Evolutionary conservation across 2,113 vertebrate species (phyloP).

Genomic region (Hippocampus abdominalis): DNA sequence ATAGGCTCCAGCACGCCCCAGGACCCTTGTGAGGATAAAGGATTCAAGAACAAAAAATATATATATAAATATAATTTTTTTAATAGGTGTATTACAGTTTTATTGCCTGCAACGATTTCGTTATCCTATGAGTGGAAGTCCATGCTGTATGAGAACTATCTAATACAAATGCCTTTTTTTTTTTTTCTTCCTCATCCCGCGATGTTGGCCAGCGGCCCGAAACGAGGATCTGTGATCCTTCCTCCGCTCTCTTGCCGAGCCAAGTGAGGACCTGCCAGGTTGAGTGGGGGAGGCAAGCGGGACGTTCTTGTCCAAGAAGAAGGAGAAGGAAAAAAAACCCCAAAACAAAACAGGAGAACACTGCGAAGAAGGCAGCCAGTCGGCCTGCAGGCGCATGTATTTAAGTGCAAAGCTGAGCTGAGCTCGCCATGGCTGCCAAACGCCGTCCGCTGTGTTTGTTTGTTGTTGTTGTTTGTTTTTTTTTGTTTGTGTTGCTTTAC

Average conservation of each 20-base stretch:
- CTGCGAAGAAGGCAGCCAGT: constrained; percentile 40
- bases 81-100: no score
- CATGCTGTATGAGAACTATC: neutral
- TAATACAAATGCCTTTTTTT: neutral
- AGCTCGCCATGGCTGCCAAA: constrained; percentile 17
- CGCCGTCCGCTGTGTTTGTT: constrained; percentile 24
- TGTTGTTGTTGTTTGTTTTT: constrained; percentile 11
- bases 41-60: no score
- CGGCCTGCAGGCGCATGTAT: constrained; percentile 51
- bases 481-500: constrained; percentile 16
- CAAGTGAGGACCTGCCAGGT: constrained; percentile 54
- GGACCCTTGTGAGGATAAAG: no score
- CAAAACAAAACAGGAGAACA: neutral
- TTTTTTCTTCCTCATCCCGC: constrained; percentile 33
- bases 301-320: constrained; percentile 29
- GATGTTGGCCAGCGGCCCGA: constrained; percentile 61
- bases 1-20: no score
- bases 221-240: constrained; percentile 64
- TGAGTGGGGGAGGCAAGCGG: constrained; percentile 49
- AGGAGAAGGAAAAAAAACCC: constrained; percentile 5
- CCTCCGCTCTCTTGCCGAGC: constrained; percentile 60
- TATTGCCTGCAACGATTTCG: neutral
- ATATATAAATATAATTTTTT: no score
- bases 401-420: constrained; percentile 52
- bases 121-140: neutral